Base-by-base conservation (phyloP, 2,797 vertebrate species). In the Acanthornis magna region DNA sequence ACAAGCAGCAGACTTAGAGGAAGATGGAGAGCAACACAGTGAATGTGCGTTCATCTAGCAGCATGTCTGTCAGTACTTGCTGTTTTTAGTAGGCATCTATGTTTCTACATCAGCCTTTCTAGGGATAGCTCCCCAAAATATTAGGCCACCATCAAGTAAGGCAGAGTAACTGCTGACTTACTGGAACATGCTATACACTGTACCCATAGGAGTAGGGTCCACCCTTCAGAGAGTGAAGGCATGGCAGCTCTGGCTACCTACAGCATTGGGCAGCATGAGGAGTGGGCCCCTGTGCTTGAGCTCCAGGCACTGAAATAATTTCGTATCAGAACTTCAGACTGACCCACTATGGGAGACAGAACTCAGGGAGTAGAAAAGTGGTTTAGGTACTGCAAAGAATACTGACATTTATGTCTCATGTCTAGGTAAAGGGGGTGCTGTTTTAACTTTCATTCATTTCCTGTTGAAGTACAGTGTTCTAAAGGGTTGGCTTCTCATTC, bases 161-260 rank as follows among this genome's bases (percentile, higher is more conserved):
- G 63, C 12, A 54, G n/a, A 79, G 51, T 16, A 25, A 73, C 15
- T 8, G 34, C 29, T 34, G 53, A 38, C 21, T 27, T 53, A 16
- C 43, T 32, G 73, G 43, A 84, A 32, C n/a, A 30, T 40, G 20
- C 23, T 54, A 1, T 5, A 32, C 8, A 29, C 8, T 21, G 58
- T 4, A 22, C 4, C 13, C 1, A 0, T 50, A 58, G 60, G 7
- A 81, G 18, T 2, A 11, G 34, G 14, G 30, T 18, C 11, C 23
- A 3, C 15, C 22, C 34, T 67, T 55, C 0, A 0, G 34, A 53
- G 25, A 42, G 16, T 0, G 2, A 70, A 65, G 22, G 42, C 22
- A 53, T 1, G 5, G 32, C 34, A 55, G 45, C 30, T 29, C 3
- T 21, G 29, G 67, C 54, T 55, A 20, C 21, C 16, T n/a, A 10